Evolutionary conservation across 2,113 vertebrate species (phyloP), one percentile per base, ranked within the genome.

Genomic region (Acrocephalus arundinaceus): DNA sequence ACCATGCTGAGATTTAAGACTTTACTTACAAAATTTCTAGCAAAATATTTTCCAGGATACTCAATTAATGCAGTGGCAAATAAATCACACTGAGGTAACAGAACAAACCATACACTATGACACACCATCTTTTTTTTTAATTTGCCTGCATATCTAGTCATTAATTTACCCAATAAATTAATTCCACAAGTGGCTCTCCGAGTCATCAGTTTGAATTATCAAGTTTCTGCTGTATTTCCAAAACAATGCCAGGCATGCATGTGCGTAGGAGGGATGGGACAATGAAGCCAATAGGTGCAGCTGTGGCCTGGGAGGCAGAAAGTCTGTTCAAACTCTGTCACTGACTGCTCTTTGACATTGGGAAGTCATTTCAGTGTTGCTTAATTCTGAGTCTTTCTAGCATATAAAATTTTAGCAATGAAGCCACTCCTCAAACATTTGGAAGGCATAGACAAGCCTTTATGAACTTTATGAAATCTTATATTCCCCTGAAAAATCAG

Each of bases 281-380:
- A 90, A 87, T 58, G 58, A 96, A 94, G 85, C 96, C 94, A 96
- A 78, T 94, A 96, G 90, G 93, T 97, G 92, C 93, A 96, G 94
- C 93, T 96, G 96, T 90, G 92, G 75, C 78, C 76, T 37, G 76
- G 65, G 52, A 89, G 76, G 88, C 88, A 93, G 83, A 84, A 73
- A 66, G 65, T 63, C 93, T 94, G 79, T 68, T 72, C 54, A 55
- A 78, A 93, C 79, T 76, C 88, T 86, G 88, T 45, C 83, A 57
- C 90, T 61, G 72, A n/a, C 58, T 76, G 84, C 89, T 82, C 62
- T 94, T 55, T 73, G 74, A 90, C 45, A 61, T 30, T 81, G 76
- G 78, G 17, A 89, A 93, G 31, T 75, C 75, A 71, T 83, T 90
- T 67, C 87, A 37, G 35, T 20, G 55, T 76, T 46, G 65, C 45